Conservation (phyloP, 2,888 invertebrate species). For the Drosophila koepferae region DNA sequence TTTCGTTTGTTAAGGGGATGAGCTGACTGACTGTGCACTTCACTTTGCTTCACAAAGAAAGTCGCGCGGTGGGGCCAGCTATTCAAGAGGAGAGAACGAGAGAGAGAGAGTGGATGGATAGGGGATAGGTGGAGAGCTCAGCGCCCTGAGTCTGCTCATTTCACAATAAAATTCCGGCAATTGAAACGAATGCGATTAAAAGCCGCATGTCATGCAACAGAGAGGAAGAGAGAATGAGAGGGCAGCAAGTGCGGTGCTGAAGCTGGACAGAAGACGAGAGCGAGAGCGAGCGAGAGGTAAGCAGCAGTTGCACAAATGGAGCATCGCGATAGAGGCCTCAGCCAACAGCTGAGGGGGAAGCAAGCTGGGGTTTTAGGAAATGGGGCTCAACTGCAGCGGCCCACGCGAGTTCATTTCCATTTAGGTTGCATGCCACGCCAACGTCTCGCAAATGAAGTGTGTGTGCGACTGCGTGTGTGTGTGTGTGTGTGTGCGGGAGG, state of each 20-base stretch:
- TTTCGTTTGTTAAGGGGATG: background rate
- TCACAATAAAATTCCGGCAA: conserved; percentile 80
- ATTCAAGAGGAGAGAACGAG: background rate
- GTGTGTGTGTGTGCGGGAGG: background rate
- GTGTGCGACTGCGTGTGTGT: background rate
- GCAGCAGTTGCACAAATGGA: conserved; percentile 57
- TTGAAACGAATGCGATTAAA: conserved; percentile 82
- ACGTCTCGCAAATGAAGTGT: conserved; percentile 14
- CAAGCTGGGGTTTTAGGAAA: conserved; percentile 15
- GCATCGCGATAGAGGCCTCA: conserved; percentile 66
- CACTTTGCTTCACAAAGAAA: conserved; percentile 56
- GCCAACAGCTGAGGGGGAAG: conserved; percentile 33
- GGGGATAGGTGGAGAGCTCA: conserved; percentile 3
- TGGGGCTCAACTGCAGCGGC: conserved; percentile 39
- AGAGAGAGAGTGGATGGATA: too few relatives aligned
- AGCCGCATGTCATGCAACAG: conserved; percentile 68
- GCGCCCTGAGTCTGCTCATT: conserved; percentile 70
- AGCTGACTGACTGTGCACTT: conserved; percentile 31
- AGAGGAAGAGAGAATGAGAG: conserved; percentile 6
- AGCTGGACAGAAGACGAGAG: conserved; percentile 10
- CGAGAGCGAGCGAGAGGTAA: background rate
- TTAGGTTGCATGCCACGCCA: conserved; percentile 70
- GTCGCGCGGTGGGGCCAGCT: conserved; percentile 17
- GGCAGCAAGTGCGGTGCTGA: conserved; percentile 34
- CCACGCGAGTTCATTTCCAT: conserved; percentile 81